Base-by-base conservation (phyloP, 2,888 invertebrate genomes). In the Callinectes sapidus region DNA sequence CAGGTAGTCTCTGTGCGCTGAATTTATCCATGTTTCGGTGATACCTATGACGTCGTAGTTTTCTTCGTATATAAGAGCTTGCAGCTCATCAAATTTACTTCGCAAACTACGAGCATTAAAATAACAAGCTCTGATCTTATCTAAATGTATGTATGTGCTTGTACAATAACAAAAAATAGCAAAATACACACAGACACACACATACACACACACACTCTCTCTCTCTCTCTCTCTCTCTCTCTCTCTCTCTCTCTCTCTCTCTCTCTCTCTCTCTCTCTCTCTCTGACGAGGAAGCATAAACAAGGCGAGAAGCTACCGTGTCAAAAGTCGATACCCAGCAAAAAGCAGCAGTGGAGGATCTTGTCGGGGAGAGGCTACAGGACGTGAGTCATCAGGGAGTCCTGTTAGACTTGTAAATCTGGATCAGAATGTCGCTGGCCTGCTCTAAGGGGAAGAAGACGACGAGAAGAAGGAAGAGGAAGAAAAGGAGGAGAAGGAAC, bases 351-450 rank as follows among this genome's bases (percentile, higher is more conserved):
- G 61, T 61, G 61, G 61, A 61, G 61, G 61, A 61, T 61, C 61
- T 61, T 61, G 61, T 61, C 61, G 61, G 23, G 61, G 61, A 61
- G 23, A 61, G 61, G 61, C 61, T 61, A 61, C 61, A 28, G 71
- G 71, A 28, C 71, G 28, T 77, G 71, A 77, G 71, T 77, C 71
- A 77, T 28, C 28, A 32, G 71, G 61, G 32, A 77, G 71, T 77
- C 71, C 71, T 77, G 71, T 28, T 28, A 28, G 28, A 77, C 71
- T 28, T 77, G 71, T 77, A 28, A 77, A 77, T 77, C 71, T 28
- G 71, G 71, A 77, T n/a, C 71, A 77, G 71, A 77, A 77, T 77
- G 28, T 77, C 71, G 28, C 28, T 77, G 71, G 71, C 71, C 71
- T 6, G 71, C 28, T n/a, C 71, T n/a, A 77, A 28, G 71, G 71